Base-by-base conservation (phyloP, 2,797 vertebrate species). In the Enteromius thamalakanensis region DNA sequence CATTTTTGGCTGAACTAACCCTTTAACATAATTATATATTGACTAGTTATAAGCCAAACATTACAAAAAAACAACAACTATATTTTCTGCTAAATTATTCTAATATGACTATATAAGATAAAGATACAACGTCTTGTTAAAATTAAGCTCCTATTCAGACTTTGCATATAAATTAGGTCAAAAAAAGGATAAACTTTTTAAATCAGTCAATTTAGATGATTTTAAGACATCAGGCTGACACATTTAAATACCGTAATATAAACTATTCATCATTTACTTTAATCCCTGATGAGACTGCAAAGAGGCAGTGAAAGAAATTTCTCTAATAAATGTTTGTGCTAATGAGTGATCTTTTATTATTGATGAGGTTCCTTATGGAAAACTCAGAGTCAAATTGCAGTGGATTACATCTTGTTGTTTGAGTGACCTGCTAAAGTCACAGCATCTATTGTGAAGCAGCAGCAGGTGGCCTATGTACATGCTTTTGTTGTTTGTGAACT, bases 391-490 rank as follows among this genome's bases (percentile, higher is more conserved):
- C 91, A 92, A 86, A 89, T 90, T 78, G 80, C 85, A 3, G 76
- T 34, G n/a, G 84, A 87, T 90, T 89, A 86, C 89, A 81, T 80
- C 88, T 84, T 81, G 90, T 90, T 72, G 91, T 87, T 82, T 53
- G 65, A 86, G 89, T 87, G 88, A 91, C 89, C 89, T 91, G 90
- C 89, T 85, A 89, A 75, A 86, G 68, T 84, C 79, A 85, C 83
- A 88, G 90, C 87, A 89, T 92, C 91, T 92, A 91, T 92, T 93
- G 91, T 93, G 62, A 81, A 87, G 81, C 58, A 91, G 91, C 91
- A 93, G 92, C 93, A 94, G 93, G 94, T 95, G 94, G 92, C 90
- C 87, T 90, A 91, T 90, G 91, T 93, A 91, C 89, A 91, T 89
- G 86, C 79, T 87, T 90, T 92, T 93, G 93, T 93, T 91, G 86